Evolutionary conservation across 2,797 vertebrate species (phyloP).

Genomic region (Rhodeus uyekii): DNA sequence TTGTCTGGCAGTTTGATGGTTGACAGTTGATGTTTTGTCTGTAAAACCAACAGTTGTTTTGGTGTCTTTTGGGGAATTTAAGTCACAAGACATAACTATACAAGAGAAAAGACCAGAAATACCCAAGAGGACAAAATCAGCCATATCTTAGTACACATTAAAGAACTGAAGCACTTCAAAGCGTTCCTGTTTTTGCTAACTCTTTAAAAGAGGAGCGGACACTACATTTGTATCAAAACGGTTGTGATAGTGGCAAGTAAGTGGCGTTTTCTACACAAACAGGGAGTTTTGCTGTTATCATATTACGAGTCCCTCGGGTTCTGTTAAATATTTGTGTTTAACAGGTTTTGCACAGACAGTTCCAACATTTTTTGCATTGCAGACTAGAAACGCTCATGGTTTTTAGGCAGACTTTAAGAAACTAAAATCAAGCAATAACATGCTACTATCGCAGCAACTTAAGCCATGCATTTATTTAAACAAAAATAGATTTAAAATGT

Average conservation of each 20-base stretch:
- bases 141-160: background rate
- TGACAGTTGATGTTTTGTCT: background rate
- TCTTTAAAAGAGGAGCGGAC: too few species aligned
- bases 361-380: background rate
- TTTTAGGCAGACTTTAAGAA: background rate
- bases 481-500: too few species aligned
- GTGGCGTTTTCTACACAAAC: background rate
- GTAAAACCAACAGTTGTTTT: background rate
- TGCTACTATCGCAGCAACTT: background rate
- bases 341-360: constrained; percentile 1
- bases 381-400: background rate
- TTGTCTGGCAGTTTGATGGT: background rate
- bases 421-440: background rate
- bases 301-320: background rate
- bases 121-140: background rate
- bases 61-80: too few species aligned
- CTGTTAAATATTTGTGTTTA: background rate
- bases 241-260: background rate
- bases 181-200: background rate
- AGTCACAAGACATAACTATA: background rate
- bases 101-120: background rate
- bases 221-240: background rate
- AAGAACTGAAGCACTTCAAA: background rate
- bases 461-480: background rate
- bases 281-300: background rate